Base-by-base conservation (phyloP, 2,888 invertebrate species). In the Morpho achilles region DNA sequence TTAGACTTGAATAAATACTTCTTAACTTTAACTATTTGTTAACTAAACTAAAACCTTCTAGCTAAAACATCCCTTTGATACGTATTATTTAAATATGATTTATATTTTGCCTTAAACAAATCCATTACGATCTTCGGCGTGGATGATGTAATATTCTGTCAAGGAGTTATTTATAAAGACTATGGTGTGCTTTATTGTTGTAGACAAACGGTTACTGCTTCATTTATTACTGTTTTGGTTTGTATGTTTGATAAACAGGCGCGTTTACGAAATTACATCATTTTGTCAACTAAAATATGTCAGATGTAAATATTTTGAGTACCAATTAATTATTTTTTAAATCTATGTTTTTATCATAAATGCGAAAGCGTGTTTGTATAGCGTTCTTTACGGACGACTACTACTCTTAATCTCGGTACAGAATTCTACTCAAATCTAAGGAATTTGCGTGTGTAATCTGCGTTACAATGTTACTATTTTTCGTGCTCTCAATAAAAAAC, bases 201-300 rank as follows among this genome's bases (percentile, higher is more conserved):
- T 32, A 45, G 23, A n/a, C 9, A 51, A 32, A n/a, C n/a, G 39
- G 10, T 10, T 16, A 44, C 44, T 7, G 43, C 32, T 23, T 8
- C 10, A 44, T 10, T 43, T 57, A 40, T 56, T 43, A 57, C 48
- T 52, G 52, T 57, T 57, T 57, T 52, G 39, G 16, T 49, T 47
- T 42, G 9, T 50, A 3, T 43, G 32, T 50, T 23, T 44, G 48
- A 52, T 48, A 57, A 57, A 52, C 52, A 39, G n/a, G 8, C 8
- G 9, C 41, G 8, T 42, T 6, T 44, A 9, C 22, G 7, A 32
- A 39, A 52, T 57, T 52, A 48, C 39, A 48, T 57, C 47, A 57
- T 39, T 52, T 41, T 43, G 16, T 48, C 48, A 39, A 48, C 57
- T 39, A n/a, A 41, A 52, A 48, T 7, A 39, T 22, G 39, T 44